Conservation (phyloP, 2,113 vertebrate genomes). For the Ovibos moschatus region DNA sequence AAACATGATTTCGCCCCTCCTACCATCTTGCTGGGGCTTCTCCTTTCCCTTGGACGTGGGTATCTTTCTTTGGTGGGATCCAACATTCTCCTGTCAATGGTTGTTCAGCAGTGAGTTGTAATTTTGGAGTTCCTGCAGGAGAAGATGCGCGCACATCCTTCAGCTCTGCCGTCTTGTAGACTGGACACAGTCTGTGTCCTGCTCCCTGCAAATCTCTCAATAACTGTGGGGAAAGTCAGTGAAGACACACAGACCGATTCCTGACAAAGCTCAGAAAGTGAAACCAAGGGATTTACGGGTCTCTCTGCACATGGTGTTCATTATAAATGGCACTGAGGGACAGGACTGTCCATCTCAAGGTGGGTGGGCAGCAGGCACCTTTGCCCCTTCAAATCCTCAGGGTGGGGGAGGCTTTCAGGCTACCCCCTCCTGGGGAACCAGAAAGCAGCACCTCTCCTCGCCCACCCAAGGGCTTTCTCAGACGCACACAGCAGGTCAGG, state of each 20-base stretch:
- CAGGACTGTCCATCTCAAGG: neutral
- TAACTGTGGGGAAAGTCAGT: neutral
- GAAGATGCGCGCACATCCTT: neutral
- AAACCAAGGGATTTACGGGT: accelerated
- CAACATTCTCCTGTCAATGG: neutral
- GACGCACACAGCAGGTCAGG: neutral
- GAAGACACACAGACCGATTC: accelerated
- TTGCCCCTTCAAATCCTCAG: neutral
- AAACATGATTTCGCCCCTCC: accelerated
- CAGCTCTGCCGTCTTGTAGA: neutral
- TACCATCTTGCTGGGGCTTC: neutral
- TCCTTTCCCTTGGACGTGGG: accelerated
- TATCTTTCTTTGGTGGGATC: neutral
- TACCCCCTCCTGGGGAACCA: neutral
- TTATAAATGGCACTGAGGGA: no score
- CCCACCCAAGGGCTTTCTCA: neutral
- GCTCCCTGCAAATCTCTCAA: neutral
- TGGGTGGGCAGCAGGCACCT: neutral
- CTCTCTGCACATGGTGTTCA: neutral
- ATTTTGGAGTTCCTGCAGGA: neutral
- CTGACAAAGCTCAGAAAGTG: neutral
- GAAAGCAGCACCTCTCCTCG: neutral
- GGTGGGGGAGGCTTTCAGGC: neutral
- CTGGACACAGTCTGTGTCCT: neutral
- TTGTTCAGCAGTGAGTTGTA: neutral